Base-by-base conservation (phyloP, 37 sponge, comb jelly and placozoan species). In the Ianthella basta region DNA sequence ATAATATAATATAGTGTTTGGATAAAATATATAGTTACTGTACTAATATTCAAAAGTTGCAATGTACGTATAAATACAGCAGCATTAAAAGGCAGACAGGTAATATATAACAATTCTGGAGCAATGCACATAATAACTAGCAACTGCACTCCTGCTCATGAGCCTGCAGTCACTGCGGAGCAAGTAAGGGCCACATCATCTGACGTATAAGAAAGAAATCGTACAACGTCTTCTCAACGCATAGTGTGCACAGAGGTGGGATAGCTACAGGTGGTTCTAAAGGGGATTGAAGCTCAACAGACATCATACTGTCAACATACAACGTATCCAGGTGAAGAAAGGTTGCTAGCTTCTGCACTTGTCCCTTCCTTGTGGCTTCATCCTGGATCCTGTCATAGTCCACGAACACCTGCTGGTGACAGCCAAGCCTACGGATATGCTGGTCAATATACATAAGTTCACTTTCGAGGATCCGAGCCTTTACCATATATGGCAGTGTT, bases 371-470 rank as follows among this genome's bases (percentile, higher is more conserved):
- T 13, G 64, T 61, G 64, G 12, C 64, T 61, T 61, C 64, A 61
- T 61, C 29, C 24, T 61, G 64, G 64, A 61, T 61, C 10, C 64
- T 61, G 29, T 61, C 64, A 27, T 61, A 12, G 24, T 61, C 64
- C 64, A 61, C 27, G 10, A 61, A 61, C 64, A 61, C 64, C 24
- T 13, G 2, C 10, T 61, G 64, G 64, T 61, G 64, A 27, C 64
- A 61, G 64, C 64, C 64, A 6, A 61, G 64, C 10, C 64, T 61
- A 27, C 64, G 64, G 14, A 61, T n/a, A 13, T 61, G 64, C 64
- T 61, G 64, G 10, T 61, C 64, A 61, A 61, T 61, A 12, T 61
- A 61, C 24, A 61, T 61, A 61, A 61, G 64, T 61, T 61, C 64
- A 61, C 29, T 27, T 10, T 61, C 64, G 27, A 61, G 64, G 29